Evolutionary conservation across 92 coral and sea anemone genomes (phyloP).

Genomic region (Metridium senile): DNA sequence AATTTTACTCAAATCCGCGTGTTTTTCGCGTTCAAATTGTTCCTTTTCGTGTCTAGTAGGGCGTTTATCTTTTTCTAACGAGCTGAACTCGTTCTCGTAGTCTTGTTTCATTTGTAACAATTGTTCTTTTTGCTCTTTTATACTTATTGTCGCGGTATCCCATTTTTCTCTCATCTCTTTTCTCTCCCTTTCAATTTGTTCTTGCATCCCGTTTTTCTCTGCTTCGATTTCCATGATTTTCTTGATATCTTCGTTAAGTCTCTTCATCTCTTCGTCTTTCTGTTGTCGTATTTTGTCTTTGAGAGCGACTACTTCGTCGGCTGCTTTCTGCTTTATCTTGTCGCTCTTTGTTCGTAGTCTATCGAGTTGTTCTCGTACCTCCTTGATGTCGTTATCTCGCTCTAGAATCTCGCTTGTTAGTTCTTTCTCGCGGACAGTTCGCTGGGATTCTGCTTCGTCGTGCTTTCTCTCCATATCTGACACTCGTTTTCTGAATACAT

Average conservation of each 20-base stretch:
- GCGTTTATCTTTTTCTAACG: constrained; percentile 70
- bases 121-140: constrained; percentile 61
- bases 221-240: constrained; percentile 77
- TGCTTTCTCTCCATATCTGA: constrained; percentile 82
- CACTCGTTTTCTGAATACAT: constrained; percentile 65
- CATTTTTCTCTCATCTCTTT: constrained; percentile 71
- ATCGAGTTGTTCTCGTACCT: constrained; percentile 71
- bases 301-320: constrained; percentile 75
- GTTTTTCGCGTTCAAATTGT: constrained; percentile 76
- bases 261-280: constrained; percentile 75
- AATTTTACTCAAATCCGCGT: constrained; percentile 51
- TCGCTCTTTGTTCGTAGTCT: constrained; percentile 74
- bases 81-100: constrained; percentile 66
- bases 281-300: constrained; percentile 74
- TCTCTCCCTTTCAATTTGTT: constrained; percentile 66
- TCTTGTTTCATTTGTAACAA: constrained; percentile 66
- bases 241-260: constrained; percentile 76
- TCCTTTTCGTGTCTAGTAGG: constrained; percentile 70
- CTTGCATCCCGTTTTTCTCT: constrained; percentile 66
- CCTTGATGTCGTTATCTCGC: constrained; percentile 74
- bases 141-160: constrained; percentile 68
- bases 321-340: constrained; percentile 71
- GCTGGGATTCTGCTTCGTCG: constrained; percentile 75
- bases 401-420: constrained; percentile 71
- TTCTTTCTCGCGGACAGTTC: constrained; percentile 69